phyloP scores from a whole-genome alignment of 2,888 invertebrate species.

The Megastigmus dorsalis region DNA sequence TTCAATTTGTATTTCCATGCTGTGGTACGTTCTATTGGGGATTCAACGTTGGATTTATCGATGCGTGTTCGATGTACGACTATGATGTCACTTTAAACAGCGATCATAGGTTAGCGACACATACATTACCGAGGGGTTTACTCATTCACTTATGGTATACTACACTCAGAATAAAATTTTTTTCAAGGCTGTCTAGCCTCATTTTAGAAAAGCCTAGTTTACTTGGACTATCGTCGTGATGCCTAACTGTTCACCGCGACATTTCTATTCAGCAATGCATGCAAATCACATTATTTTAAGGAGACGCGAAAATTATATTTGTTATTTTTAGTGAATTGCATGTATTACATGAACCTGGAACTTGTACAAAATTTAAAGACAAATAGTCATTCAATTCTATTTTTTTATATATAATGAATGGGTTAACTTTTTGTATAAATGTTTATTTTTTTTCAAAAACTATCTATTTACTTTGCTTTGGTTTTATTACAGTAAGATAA shows the following conservation, averaged over 20 bases:
- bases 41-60: conserved; percentile 51
- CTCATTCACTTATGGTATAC: conserved; percentile 51
- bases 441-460: no score
- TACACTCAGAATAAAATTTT: conserved; percentile 27
- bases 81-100: conserved; percentile 72
- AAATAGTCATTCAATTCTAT: no score
- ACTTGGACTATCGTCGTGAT: conserved; percentile 20
- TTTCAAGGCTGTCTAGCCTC: not conserved
- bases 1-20: conserved; percentile 69
- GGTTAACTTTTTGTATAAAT: no score
- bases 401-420: no score
- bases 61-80: conserved; percentile 71
- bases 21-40: conserved; percentile 72
- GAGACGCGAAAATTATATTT: conserved; percentile 21
- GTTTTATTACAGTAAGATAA: no score
- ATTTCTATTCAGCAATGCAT: conserved; percentile 32
- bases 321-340: not conserved
- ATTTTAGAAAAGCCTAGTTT: not conserved
- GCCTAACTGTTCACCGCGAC: conserved; percentile 14
- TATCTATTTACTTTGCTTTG: no score
- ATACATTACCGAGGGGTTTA: conserved; percentile 66
- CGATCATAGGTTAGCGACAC: conserved; percentile 73
- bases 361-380: no score
- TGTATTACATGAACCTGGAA: no score
- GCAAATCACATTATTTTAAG: conserved; percentile 25